Base-by-base conservation (phyloP, 30 jellyfish, hydroid and myxozoan species). In the Pseudorhiza aurosa region DNA sequence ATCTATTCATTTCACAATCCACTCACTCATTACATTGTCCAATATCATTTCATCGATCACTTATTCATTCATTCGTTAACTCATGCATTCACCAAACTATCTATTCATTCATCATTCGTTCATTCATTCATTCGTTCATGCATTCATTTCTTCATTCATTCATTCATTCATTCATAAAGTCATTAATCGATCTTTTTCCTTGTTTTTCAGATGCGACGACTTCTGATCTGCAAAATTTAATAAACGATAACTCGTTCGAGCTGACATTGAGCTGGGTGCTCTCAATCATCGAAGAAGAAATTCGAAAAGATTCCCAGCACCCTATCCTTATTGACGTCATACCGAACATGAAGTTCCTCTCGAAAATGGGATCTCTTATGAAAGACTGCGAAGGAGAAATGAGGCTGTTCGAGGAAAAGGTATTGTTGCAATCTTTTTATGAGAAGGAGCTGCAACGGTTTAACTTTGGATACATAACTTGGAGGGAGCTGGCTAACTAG, bases 281-380 rank as follows among this genome's bases (percentile, higher is more conserved):
- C 68, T 93, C 86, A 15, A 68, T 91, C 56, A 49, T 91, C 15
- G 82, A 78, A 40, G 67, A 35, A 15, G 96, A 91, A 70, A 81
- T 91, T 0, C 27, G 19, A 25, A 71, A 78, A 43, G 39, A 64
- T 59, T 87, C 88, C 30, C 79, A 65, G 3, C 84, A 81, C 4
- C 90, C 95, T 0, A 65, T 91, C n/a, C 92, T 91, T 32, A 93
- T 91, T 5, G 98, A 91, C 30, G 91, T 78, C 22, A 82, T 91
- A 14, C 98, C 98, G 14, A 91, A 85, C 85, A 27, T 91, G 91
- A 85, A 85, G 72, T 91, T 81, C 40, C 83, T 91, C 33, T 49
- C 81, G 43, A 85, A 82, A 15, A 85, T 46, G 29, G 85, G 72
- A 4, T 44, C 95, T 8, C 72, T 91, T 60, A 71, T 72, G 24